Conservation (phyloP, 2,797 vertebrate genomes). For the Anniella stebbinsi region DNA sequence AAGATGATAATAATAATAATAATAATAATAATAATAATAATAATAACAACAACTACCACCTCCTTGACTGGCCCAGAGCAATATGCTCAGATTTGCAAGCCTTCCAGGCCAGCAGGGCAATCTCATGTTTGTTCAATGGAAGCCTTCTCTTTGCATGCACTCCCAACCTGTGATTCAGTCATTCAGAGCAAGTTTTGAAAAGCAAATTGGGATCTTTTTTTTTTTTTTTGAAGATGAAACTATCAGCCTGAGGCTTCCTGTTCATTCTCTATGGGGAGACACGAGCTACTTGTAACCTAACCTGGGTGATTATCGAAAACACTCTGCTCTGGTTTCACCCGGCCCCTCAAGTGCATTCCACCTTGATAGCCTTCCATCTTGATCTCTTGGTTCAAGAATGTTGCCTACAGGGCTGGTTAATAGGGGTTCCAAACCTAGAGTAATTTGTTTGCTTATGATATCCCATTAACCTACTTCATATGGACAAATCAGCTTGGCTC, state of each 20-base stretch:
- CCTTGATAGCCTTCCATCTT: slow-evolving; percentile 62
- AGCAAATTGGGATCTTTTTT: slow-evolving; percentile 63
- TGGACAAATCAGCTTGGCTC: slow-evolving; percentile 61
- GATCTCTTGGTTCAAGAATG: slow-evolving; percentile 49
- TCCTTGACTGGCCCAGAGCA: background rate
- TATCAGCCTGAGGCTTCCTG: slow-evolving; percentile 55
- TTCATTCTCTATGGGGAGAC: slow-evolving; percentile 49
- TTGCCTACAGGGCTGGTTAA: slow-evolving; percentile 66
- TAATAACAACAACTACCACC: too few relatives aligned
- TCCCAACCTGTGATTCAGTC: slow-evolving; percentile 26
- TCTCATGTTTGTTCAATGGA: background rate
- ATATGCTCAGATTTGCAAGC: too few relatives aligned
- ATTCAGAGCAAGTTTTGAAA: slow-evolving; percentile 66
- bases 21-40: too few relatives aligned
- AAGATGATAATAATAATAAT: too few relatives aligned
- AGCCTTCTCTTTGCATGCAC: background rate
- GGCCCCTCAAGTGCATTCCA: slow-evolving; percentile 73
- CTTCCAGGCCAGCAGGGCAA: too few relatives aligned
- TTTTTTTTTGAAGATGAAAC: slow-evolving; percentile 60
- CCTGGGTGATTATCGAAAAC: slow-evolving; percentile 67
- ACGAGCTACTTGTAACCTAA: slow-evolving; percentile 54
- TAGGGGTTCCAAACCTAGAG: slow-evolving; percentile 60
- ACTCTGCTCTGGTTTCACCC: slow-evolving; percentile 63
- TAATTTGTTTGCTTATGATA: slow-evolving; percentile 67
- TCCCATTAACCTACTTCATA: slow-evolving; percentile 50